Base-by-base conservation (phyloP, 2,888 invertebrate genomes). In the Copidosoma aretas region DNA sequence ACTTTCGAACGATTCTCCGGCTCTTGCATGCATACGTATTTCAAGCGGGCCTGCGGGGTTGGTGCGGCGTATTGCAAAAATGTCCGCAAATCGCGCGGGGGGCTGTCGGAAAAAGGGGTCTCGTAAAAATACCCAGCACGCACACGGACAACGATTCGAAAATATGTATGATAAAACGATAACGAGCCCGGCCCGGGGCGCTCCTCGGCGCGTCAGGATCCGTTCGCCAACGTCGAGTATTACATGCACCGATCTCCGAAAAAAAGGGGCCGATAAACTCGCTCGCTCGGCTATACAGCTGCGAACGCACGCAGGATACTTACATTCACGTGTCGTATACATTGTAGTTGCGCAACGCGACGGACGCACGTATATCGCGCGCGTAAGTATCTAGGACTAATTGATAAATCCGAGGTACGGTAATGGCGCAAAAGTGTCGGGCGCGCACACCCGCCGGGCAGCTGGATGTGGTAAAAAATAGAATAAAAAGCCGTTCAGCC, bases 1-100 rank as follows among this genome's bases (percentile, higher is more conserved):
- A 46, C 17, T 68, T 60, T 39, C 21, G 25, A 64, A 62, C 46
- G 43, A 69, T 63, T 63, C 49, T 54, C 24, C 22, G 46, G 52
- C 46, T 62, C 43, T n/a, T n/a, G 53, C 54, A 32, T 32, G 46
- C 58, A 54, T 62, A 39, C n/a, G 49, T 52, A 64, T 58, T 52
- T 65, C 39, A 46, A 46, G 17, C 43, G 17, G 12, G 12, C 43
- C 43, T 46, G 3, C 3, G 43, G 43, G 43, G 43, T 4, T 4
- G 43, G 43, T 8, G 8, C 41, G 41, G 41, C 8, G 41, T 41
- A 8, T 46, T 46, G 12, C 21, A 51, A 56, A 57, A 60, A 60
- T 61, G 32, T 61, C 49, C 41, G 39, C 57, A 32, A 32, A 56
- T 67, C 64, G 59, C 46, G n/a, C 24, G 17, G 5, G n/a, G n/a